Evolutionary conservation across 2,797 vertebrate genomes (phyloP).

Genomic region (Anableps anableps): DNA sequence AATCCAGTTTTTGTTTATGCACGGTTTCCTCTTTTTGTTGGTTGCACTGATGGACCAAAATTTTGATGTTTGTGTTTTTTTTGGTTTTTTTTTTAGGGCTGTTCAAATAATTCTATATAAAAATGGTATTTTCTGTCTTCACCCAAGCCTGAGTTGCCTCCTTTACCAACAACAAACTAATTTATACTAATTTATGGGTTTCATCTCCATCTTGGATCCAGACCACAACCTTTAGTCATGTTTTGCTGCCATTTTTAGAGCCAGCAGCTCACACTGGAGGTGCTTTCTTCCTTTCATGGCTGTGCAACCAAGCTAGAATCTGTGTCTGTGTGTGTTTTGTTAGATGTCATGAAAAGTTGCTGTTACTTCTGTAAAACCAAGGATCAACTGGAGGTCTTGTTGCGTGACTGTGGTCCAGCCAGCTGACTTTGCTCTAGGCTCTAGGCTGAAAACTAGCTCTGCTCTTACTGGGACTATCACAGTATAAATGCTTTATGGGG

Average conservation of each 20-base stretch:
- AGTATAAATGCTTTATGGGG: not conserved
- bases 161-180: not conserved
- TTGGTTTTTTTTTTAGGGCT: too few relatives aligned
- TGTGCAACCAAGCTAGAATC: not conserved
- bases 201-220: not conserved
- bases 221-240: not conserved
- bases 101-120: too few relatives aligned
- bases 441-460: not conserved
- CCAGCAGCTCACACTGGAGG: not conserved
- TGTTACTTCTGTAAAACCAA: not conserved
- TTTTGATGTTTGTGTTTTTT: too few relatives aligned
- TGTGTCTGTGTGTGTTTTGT: not conserved
- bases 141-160: not conserved
- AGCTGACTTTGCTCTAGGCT: not conserved
- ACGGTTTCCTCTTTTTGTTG: too few relatives aligned
- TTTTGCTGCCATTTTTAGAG: not conserved
- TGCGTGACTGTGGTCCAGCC: not conserved
- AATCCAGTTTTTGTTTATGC: not conserved
- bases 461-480: not conserved
- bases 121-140: not conserved
- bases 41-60: not conserved
- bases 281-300: not conserved
- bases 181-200: not conserved
- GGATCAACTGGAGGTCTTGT: not conserved
- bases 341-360: not conserved